These are phyloP conservation scores for Tokudaia muenninki DNA, from an alignment of 2,797 vertebrate genomes.

Conservation along the genomic window DNA sequence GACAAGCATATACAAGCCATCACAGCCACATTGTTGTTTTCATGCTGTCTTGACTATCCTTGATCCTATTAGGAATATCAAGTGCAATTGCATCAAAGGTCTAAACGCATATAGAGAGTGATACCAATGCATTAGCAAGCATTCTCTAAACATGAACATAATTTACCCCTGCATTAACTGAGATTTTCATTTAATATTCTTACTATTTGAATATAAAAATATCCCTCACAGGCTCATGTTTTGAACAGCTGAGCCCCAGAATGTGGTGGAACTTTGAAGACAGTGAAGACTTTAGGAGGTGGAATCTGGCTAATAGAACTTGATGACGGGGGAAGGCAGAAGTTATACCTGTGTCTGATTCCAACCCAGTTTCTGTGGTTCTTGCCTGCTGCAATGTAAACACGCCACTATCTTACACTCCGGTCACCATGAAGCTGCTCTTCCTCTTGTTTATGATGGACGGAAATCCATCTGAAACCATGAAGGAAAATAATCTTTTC, in stretches of 20 bases:
- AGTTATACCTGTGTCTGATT: neutral
- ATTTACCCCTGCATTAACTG: neutral
- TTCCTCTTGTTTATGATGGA: too few species aligned
- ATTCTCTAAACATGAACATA: neutral
- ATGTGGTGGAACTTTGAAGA: neutral
- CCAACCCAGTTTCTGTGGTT: neutral
- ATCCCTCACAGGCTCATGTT: neutral
- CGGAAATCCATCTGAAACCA: neutral
- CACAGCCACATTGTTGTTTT: neutral
- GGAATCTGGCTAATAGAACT: neutral
- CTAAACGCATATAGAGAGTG: conserved; percentile 14
- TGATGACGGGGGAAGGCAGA: too few species aligned
- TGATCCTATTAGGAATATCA: conserved; percentile 46
- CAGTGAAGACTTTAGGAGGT: neutral
- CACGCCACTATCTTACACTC: neutral
- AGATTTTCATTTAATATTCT: neutral
- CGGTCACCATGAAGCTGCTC: neutral
- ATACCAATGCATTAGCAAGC: neutral
- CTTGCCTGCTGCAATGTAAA: neutral
- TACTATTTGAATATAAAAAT: neutral
- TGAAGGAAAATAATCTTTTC: neutral
- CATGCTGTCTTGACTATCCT: conserved; percentile 28
- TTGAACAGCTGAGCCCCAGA: neutral
- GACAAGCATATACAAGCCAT: too few species aligned
- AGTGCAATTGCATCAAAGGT: conserved; percentile 40